Evolutionary conservation across 1,140 invertebrate species (phyloP), one percentile per base, ranked within the genome.

Genomic region (Papilio helenus): DNA sequence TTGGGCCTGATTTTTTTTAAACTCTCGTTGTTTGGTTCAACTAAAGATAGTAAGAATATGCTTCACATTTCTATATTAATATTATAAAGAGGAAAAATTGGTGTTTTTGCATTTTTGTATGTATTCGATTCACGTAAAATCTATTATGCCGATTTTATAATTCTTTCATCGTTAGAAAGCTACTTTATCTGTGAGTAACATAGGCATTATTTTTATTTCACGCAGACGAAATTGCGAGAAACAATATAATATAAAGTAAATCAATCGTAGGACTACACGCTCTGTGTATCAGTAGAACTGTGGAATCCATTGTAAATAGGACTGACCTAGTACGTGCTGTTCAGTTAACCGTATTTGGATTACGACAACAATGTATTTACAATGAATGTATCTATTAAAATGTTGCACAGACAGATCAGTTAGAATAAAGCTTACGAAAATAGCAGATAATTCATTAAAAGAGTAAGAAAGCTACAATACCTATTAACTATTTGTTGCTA

Each of bases 301-400:
- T 68, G 14, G 14, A 68, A 68, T 68, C 61, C 61, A 68, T 29
- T 68, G 23, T 68, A 68, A 68, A 68, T 34, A 68, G 26, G 61
- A 68, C 26, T 29, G 61, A 68, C 61, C 58, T 61, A 61, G 61
- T 68, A 68, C 61, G 61, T 68, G 61, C 61, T 26, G 23, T 68
- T 68, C 26, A 16, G 61, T 29, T 29, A 68, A 68, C 61, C 26
- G 61, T 34, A 68, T 68, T 68, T 34, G 61, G 61, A 68, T 68
- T 68, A 68, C 61, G 58, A 26, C 58, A 29, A 68, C 61, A 12
- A 68, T 29, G 26, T 68, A 26, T 4, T 68, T 16, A 34, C 26
- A 29, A 34, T 68, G 23, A 29, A 68, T 34, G 26, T 68, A 68
- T 68, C 26, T 20, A 55, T 26, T 26, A 26, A 61, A 68, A 68